These are phyloP conservation scores for Gila robusta DNA, from an alignment of 2,797 vertebrate genomes.

Conservation along the genomic window DNA sequence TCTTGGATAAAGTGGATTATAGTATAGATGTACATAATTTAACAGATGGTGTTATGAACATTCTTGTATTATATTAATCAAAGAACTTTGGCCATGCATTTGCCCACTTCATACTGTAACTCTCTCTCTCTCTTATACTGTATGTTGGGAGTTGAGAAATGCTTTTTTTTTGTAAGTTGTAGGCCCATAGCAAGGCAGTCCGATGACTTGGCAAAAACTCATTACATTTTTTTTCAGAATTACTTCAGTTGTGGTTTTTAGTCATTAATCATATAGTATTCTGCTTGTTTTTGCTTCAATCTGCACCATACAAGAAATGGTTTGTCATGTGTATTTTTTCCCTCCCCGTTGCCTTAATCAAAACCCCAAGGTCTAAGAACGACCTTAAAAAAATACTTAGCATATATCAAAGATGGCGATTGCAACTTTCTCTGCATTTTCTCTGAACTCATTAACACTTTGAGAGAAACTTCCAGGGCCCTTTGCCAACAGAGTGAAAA, in stretches of 20 bases:
- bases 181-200: background rate
- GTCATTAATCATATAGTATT: slow-evolving; percentile 47
- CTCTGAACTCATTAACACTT: slow-evolving; percentile 60
- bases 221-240: slow-evolving; percentile 17
- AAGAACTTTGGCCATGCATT: background rate
- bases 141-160: too few relatives aligned
- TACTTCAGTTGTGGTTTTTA: slow-evolving; percentile 20
- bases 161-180: background rate
- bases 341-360: slow-evolving; percentile 44
- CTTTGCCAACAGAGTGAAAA: slow-evolving; percentile 69
- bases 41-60: background rate
- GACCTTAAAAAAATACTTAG: slow-evolving; percentile 56
- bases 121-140: background rate
- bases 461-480: slow-evolving; percentile 69
- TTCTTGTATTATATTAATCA: background rate
- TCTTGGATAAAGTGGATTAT: background rate
- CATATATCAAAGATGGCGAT: slow-evolving; percentile 53
- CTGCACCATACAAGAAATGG: background rate
- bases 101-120: background rate
- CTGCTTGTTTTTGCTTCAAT: slow-evolving; percentile 26
- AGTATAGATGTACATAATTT: background rate
- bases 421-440: slow-evolving; percentile 56
- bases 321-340: slow-evolving; percentile 24
- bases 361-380: slow-evolving; percentile 43
- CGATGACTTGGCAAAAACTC: slow-evolving; percentile 18